Percentiles rank a stretch among this genome's conserved stretches.
These are phyloP conservation scores for Plutella xylostella DNA, from an alignment of 2,888 invertebrate genomes.

Conservation along the genomic window DNA sequence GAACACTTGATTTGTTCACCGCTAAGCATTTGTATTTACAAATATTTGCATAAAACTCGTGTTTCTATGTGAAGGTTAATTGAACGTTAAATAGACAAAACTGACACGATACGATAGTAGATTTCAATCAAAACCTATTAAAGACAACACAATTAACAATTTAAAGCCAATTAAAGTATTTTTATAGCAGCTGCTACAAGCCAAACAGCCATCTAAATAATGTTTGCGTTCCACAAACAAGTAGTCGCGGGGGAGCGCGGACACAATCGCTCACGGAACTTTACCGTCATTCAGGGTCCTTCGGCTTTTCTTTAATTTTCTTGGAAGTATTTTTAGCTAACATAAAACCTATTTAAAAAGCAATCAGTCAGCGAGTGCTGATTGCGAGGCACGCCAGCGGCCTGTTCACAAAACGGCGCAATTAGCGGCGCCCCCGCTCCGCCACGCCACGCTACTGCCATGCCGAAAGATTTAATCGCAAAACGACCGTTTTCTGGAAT, in stretches of 20 bases:
- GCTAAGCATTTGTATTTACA: too few relatives aligned
- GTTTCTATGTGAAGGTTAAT: too few relatives aligned
- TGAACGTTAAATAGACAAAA: too few relatives aligned
- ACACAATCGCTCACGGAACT: conserved; percentile 38
- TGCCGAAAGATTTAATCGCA: conserved; percentile 53
- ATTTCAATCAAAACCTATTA: too few relatives aligned
- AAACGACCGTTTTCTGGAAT: conserved; percentile 70
- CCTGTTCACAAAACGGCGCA: conserved; percentile 71
- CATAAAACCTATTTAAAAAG: conserved; percentile 71
- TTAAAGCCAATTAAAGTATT: neutral
- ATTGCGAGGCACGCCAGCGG: conserved; percentile 63
- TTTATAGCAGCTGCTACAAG: conserved; percentile 10
- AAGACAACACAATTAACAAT: too few relatives aligned
- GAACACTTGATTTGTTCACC: too few relatives aligned
- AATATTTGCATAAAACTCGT: too few relatives aligned
- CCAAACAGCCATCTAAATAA: conserved; percentile 28
- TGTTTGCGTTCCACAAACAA: conserved; percentile 34
- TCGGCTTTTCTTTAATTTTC: conserved; percentile 51
- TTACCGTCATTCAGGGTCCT: conserved; percentile 16
- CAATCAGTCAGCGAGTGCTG: conserved; percentile 67
- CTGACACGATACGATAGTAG: too few relatives aligned
- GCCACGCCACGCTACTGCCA: conserved; percentile 23
- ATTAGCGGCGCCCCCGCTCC: conserved; percentile 55
- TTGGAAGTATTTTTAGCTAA: conserved; percentile 60
- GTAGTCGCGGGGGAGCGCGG: conserved; percentile 24